Percentiles rank a stretch among this genome's conserved stretches.
phyloP scores from a whole-genome alignment of 2,113 vertebrate species.

The Perca fluviatilis region DNA sequence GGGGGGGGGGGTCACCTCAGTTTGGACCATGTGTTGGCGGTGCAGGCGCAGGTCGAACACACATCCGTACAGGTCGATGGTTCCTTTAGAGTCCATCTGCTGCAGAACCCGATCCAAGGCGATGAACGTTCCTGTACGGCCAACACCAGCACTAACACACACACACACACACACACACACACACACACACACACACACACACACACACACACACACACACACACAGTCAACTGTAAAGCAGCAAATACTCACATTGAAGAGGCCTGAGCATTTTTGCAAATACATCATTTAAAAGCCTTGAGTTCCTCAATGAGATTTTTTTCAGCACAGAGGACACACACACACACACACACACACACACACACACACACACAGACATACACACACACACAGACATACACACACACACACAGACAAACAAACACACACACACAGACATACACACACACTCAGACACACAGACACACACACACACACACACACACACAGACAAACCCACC shows the following conservation, averaged over 20 bases:
- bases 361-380: not conserved
- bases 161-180: constrained; percentile 35
- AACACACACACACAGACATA: constrained; percentile 24
- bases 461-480: constrained; percentile 27
- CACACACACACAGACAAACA: constrained; percentile 28
- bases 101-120: constrained; percentile 93
- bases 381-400: constrained; percentile 25
- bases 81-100: constrained; percentile 91
- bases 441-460: constrained; percentile 33
- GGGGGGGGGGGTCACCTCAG: constrained; percentile 87
- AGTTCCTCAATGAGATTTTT: no score
- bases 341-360: not conserved
- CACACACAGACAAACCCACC: constrained; percentile 25
- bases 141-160: constrained; percentile 90
- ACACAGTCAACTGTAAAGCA: no score
- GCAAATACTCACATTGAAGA: no score
- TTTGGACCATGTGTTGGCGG: constrained; percentile 97
- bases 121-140: constrained; percentile 96
- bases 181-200: not conserved
- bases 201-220: not conserved
- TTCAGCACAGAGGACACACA: no score
- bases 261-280: no score
- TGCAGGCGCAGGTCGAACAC: constrained; percentile 95
- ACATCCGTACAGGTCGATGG: constrained; percentile 92
- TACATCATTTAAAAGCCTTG: no score